Percentiles rank a stretch among this genome's conserved stretches.
Conservation (phyloP, 2,888 invertebrate genomes). For the Tenthredo notha region DNA sequence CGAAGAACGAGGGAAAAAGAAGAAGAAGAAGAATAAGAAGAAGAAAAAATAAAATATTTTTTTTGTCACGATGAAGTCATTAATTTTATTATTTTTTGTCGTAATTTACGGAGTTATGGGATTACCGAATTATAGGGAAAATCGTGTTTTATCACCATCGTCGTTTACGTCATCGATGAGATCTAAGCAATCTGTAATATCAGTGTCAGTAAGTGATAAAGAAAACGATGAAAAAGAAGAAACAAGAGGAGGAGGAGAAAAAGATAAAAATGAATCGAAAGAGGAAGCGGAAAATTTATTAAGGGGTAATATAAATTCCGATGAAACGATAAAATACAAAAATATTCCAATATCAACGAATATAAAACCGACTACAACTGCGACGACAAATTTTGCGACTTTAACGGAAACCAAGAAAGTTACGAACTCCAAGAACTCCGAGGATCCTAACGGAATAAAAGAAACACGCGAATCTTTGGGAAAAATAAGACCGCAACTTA, state of each 20-base stretch:
- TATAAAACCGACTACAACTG: background rate
- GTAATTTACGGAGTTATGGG: background rate
- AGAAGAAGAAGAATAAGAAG: background rate
- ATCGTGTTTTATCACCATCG: background rate
- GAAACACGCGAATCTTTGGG: slow-evolving; percentile 75
- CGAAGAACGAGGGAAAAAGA: background rate
- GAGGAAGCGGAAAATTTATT: background rate
- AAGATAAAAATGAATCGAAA: too few species aligned
- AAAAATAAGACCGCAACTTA: slow-evolving; percentile 76
- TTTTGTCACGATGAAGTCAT: background rate
- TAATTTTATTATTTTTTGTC: background rate
- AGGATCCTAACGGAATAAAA: slow-evolving; percentile 64
- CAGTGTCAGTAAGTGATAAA: background rate
- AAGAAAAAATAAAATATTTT: background rate
- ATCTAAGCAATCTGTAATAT: background rate
- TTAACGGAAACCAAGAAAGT: slow-evolving; percentile 37
- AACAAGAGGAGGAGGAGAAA: too few species aligned
- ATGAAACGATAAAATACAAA: background rate
- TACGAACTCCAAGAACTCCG: slow-evolving; percentile 26
- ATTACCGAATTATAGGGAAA: background rate
- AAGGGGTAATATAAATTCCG: background rate
- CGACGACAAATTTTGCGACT: background rate
- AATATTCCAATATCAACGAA: slow-evolving; percentile 13
- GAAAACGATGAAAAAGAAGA: background rate
- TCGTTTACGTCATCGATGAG: background rate